Evolutionary conservation across 2,113 vertebrate genomes (phyloP).

Genomic region (Willisornis vidua): DNA sequence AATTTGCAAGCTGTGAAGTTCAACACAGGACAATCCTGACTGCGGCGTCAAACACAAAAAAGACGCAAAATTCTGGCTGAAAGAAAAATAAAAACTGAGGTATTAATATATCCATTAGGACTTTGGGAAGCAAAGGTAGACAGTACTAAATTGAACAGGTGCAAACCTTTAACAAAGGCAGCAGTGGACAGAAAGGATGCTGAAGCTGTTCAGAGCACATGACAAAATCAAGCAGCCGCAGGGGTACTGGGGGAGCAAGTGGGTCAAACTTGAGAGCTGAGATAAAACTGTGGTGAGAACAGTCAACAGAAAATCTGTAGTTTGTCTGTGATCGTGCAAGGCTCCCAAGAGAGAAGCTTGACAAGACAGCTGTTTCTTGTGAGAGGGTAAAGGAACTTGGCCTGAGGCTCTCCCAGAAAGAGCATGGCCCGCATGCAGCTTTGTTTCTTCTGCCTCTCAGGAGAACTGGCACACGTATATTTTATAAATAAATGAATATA

Average conservation of each 20-base stretch:
- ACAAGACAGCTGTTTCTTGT: not conserved
- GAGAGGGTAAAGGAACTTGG: not conserved
- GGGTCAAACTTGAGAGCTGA: not conserved
- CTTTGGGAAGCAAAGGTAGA: not conserved
- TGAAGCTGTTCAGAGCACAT: not conserved
- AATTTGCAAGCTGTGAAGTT: not conserved
- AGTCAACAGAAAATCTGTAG: not conserved
- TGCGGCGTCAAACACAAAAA: not conserved
- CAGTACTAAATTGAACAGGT: not conserved
- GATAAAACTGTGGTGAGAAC: not conserved
- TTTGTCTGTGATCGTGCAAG: not conserved
- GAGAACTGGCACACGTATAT: not conserved
- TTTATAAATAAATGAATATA: not conserved
- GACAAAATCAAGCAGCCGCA: not conserved
- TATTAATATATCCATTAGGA: not conserved
- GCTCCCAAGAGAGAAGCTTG: not conserved
- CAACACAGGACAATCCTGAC: not conserved
- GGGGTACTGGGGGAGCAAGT: not conserved
- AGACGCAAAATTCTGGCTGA: accelerated
- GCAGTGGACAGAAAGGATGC: not conserved
- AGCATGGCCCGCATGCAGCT: not conserved
- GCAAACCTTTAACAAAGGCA: not conserved
- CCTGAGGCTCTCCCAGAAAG: not conserved
- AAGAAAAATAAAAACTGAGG: not conserved
- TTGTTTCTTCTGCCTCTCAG: not conserved